Evolutionary conservation across 2,113 vertebrate genomes (phyloP).

Genomic region (Alligator sinensis): DNA sequence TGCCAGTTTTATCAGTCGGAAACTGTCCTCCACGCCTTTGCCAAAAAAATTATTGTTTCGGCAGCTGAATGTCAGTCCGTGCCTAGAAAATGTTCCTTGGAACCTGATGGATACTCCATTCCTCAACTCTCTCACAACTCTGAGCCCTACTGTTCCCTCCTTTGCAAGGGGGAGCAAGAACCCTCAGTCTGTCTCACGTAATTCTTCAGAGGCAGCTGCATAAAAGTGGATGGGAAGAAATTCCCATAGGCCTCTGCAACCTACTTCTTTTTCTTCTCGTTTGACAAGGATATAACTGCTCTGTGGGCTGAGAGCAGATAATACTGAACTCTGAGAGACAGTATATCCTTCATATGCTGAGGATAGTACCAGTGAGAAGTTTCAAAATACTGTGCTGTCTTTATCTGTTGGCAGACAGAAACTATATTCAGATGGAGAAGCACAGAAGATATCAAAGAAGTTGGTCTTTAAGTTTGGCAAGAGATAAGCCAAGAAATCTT

Average conservation of each 20-base stretch:
- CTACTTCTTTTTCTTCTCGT: not conserved
- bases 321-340: not conserved
- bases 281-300: not conserved
- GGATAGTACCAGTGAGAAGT: accelerated
- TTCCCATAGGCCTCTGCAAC: not conserved
- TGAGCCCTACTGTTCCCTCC: not conserved
- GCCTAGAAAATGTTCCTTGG: not conserved
- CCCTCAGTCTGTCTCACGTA: not conserved
- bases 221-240: not conserved
- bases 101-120: not conserved
- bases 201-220: not conserved
- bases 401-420: not conserved
- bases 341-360: accelerated
- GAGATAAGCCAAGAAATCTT: not conserved
- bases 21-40: not conserved
- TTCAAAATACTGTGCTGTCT: not conserved
- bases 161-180: not conserved
- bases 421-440: not conserved
- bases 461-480: not conserved
- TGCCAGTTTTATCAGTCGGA: not conserved
- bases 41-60: not conserved
- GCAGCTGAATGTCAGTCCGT: not conserved
- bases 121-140: not conserved
- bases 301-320: not conserved
- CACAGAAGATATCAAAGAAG: constrained; percentile 17